These are phyloP conservation scores for Labrus mixtus DNA, from an alignment of 2,113 vertebrate genomes.

Conservation along the genomic window DNA sequence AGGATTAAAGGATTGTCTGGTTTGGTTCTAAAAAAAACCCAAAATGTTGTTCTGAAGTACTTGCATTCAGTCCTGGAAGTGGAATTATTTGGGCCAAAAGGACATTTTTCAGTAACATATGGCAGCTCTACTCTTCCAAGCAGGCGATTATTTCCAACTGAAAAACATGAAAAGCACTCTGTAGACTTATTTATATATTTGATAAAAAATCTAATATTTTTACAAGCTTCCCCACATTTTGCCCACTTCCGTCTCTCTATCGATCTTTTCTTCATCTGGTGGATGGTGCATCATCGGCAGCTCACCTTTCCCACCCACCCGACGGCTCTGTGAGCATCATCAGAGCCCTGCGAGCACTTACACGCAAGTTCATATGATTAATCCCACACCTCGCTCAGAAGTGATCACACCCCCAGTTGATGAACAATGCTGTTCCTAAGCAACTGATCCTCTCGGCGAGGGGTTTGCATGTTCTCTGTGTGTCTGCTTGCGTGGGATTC, in stretches of 20 bases:
- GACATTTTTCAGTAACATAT: not conserved
- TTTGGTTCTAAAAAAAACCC: not conserved
- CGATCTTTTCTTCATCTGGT: conserved; percentile 9
- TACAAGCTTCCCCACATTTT: not conserved
- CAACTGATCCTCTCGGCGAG: conserved; percentile 65
- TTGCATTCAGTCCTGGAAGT: not conserved
- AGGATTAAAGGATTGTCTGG: not conserved
- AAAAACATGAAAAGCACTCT: not conserved
- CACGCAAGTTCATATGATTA: conserved; percentile 52
- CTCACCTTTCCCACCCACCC: conserved; percentile 64
- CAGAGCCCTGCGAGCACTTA: conserved; percentile 26
- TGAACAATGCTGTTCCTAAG: conserved; percentile 76
- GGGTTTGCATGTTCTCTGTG: conserved; percentile 61
- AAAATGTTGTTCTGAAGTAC: not conserved
- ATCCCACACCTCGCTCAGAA: conserved; percentile 62
- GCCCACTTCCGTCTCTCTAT: not conserved
- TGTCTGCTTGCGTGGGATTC: conserved; percentile 58
- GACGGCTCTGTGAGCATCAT: conserved; percentile 21
- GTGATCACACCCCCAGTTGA: conserved; percentile 65
- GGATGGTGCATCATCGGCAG: conserved; percentile 15
- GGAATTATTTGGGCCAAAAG: not conserved
- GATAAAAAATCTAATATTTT: not conserved
- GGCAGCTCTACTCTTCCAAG: not conserved
- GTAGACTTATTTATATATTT: not conserved
- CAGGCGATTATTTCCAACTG: not conserved